These are phyloP conservation scores for Cosmopolites sordidus DNA, from an alignment of 2,888 invertebrate species.

Conservation along the genomic window DNA sequence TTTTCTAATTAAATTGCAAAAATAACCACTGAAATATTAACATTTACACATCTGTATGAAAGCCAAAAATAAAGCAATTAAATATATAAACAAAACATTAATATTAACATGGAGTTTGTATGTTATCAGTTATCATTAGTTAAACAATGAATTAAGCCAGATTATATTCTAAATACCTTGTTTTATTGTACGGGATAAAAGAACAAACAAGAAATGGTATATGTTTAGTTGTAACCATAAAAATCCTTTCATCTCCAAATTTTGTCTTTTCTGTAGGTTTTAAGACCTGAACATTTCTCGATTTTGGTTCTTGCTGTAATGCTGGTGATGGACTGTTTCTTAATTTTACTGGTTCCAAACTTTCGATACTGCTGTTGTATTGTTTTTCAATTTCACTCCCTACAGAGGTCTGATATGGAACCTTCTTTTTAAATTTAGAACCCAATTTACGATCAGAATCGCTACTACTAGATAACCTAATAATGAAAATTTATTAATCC, in stretches of 20 bases:
- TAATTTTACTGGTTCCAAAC: slow-evolving; percentile 50
- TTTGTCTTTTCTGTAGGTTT: slow-evolving; percentile 61
- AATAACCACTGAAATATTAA: no score
- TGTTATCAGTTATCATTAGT: not conserved
- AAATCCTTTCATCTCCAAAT: slow-evolving; percentile 75
- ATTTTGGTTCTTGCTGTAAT: slow-evolving; percentile 53
- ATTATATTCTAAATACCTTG: slow-evolving; percentile 12
- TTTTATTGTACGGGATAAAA: slow-evolving; percentile 71
- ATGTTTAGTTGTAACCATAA: slow-evolving; percentile 75
- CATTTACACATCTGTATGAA: not conserved
- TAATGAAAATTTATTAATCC: not conserved
- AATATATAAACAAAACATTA: not conserved
- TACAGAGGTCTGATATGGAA: slow-evolving; percentile 51
- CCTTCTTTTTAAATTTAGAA: slow-evolving; percentile 37
- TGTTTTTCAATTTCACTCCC: slow-evolving; percentile 46
- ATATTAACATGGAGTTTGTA: not conserved
- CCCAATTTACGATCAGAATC: slow-evolving; percentile 27
- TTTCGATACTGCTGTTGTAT: slow-evolving; percentile 73
- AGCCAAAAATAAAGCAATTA: not conserved
- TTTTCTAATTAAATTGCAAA: no score
- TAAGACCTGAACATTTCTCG: slow-evolving; percentile 55
- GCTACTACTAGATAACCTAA: slow-evolving; percentile 31
- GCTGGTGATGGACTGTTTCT: slow-evolving; percentile 44
- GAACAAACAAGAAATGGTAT: slow-evolving; percentile 85
- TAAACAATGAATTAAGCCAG: slow-evolving; percentile 2